Base-by-base conservation (phyloP, 1,140 invertebrate species). In the Bilobella aurantiaca region DNA sequence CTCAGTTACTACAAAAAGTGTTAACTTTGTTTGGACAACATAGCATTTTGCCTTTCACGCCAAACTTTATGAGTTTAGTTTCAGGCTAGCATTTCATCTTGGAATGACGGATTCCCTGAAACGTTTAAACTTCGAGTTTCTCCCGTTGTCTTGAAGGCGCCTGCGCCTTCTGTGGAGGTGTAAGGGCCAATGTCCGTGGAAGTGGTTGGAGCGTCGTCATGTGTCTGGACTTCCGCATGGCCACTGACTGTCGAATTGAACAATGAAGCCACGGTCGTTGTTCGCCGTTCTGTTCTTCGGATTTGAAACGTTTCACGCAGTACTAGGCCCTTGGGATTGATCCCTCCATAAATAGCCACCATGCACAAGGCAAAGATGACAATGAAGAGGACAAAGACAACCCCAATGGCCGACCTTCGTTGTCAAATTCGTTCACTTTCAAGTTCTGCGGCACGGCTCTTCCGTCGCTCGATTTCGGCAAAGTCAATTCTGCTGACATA, bases 291-390 rank as follows among this genome's bases (percentile, higher is more conserved):
- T 5, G 49, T 53, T 23, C 21, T 5, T 16, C 49, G 49, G 25
- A 59, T 56, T 46, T 28, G 32, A 60, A 65, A 64, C 23, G 68
- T 73, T 62, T 73, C 65, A 61, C 72, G 27, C 18, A 76, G 67
- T 21, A 76, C 73, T 23, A 76, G 49, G 14, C 75, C 75, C 37
- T 74, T 73, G 2, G 71, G 73, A 32, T 75, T 73, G 57, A 84
- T 81, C 12, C 79, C 79, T 53, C 80, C 81, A 65, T 83, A 79
- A 68, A 83, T 82, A 62, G 83, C 77, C 32, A 82, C 75, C 63
- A 84, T 74, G 64, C 78, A 82, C 66, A 80, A 74, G 25, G 81
- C 73, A 65, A 84, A 78, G 64, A 84, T 84, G 61, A 79, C 77
- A 27, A 79, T 73, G 68, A 82, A 84, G n/a, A 84, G 74, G 60